phyloP scores from a whole-genome alignment of 2,797 vertebrate genomes.

The Mergus octosetaceus region DNA sequence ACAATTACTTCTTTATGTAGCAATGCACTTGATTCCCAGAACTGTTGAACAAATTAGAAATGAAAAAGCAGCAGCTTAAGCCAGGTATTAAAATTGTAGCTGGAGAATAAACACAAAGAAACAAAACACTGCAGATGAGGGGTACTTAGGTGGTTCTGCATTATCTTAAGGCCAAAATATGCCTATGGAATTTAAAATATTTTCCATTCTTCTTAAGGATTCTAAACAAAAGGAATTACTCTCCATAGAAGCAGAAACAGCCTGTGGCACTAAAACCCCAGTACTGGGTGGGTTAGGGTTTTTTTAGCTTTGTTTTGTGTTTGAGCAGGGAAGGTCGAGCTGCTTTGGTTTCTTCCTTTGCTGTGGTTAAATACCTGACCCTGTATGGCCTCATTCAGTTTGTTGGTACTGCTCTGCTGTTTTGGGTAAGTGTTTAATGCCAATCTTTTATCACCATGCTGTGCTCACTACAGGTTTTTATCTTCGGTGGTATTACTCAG shows the following conservation, averaged over 20 bases:
- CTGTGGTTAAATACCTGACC: constrained; percentile 76
- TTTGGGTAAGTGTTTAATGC: constrained; percentile 67
- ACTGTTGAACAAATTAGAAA: background rate
- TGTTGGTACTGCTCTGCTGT: constrained; percentile 60
- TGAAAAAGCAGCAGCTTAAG: background rate
- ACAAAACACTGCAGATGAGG: background rate
- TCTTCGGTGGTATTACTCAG: background rate
- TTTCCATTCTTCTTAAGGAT: background rate
- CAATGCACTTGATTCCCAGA: background rate
- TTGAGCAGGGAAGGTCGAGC: constrained; percentile 74
- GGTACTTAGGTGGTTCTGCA: background rate
- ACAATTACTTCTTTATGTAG: background rate
- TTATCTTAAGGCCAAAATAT: background rate
- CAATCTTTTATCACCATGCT: background rate
- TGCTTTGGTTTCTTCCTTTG: constrained; percentile 74
- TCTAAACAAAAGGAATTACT: background rate
- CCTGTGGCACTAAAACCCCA: background rate
- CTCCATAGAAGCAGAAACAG: background rate
- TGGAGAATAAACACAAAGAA: background rate
- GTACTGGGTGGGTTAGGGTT: background rate
- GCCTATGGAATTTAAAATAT: background rate
- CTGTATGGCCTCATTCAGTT: constrained; percentile 68
- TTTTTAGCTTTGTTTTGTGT: background rate
- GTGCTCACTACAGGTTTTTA: background rate
- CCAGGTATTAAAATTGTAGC: background rate